Conservation (phyloP, 2,113 vertebrate genomes). For the Microtus pennsylvanicus region DNA sequence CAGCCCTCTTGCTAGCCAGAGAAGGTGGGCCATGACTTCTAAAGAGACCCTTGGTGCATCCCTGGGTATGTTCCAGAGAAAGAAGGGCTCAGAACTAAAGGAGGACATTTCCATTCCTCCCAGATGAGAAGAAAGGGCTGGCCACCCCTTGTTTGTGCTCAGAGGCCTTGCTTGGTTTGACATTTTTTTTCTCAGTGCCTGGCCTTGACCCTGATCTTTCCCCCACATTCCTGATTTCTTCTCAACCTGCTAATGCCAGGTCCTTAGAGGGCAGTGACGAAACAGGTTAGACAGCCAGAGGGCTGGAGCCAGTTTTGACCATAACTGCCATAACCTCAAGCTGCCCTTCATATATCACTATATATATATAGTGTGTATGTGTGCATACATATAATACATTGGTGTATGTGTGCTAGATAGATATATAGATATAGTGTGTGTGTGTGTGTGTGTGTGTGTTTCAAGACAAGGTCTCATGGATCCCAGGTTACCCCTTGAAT, state of each 20-base stretch:
- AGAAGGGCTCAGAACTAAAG: background rate
- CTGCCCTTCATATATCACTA: background rate
- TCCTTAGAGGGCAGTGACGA: background rate
- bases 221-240: background rate
- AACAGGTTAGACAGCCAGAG: background rate
- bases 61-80: background rate
- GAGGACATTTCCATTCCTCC: background rate
- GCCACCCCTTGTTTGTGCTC: background rate
- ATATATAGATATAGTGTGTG: too few species aligned
- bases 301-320: background rate
- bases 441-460: background rate
- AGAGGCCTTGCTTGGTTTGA: background rate
- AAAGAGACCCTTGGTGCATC: background rate
- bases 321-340: background rate
- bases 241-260: background rate
- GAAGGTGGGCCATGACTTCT: background rate
- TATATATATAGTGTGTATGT: too few species aligned
- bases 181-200: background rate
- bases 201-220: background rate
- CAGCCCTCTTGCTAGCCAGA: background rate
- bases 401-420: too few species aligned
- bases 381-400: too few species aligned
- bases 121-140: accelerated
- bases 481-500: background rate
- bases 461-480: background rate